phyloP scores from a whole-genome alignment of 2,113 vertebrate genomes.

The Oreochromis aureus region DNA sequence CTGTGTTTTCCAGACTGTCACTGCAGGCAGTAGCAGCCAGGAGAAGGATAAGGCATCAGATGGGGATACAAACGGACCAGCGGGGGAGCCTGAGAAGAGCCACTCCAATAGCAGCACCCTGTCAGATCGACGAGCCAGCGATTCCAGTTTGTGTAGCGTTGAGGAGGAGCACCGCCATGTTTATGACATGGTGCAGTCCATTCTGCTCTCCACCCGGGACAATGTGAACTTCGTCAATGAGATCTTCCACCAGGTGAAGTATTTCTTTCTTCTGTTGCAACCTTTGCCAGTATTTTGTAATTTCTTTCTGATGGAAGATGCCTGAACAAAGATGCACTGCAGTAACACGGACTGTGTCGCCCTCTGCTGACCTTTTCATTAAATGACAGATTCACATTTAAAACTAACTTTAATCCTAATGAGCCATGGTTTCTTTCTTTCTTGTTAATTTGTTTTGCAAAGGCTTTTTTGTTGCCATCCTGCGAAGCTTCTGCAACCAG shows the following conservation, averaged over 20 bases:
- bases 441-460: not conserved
- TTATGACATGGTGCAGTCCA: slow-evolving; percentile 92
- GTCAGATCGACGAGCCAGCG: slow-evolving; percentile 84
- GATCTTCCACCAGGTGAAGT: slow-evolving; percentile 89
- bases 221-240: slow-evolving; percentile 97
- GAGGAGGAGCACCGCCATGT: slow-evolving; percentile 87
- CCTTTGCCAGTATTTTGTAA: accelerated
- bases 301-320: not conserved
- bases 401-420: not conserved
- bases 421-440: not conserved
- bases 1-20: slow-evolving; percentile 69
- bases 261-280: not conserved
- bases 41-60: slow-evolving; percentile 79
- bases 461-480: slow-evolving; percentile 93
- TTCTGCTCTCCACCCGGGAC: slow-evolving; percentile 89
- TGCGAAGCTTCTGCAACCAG: slow-evolving; percentile 87
- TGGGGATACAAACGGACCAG: slow-evolving; percentile 54
- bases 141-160: slow-evolving; percentile 89
- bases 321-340: not conserved
- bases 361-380: slow-evolving; percentile 51
- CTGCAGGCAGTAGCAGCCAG: slow-evolving; percentile 74
- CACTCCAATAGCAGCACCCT: slow-evolving; percentile 89
- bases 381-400: not conserved
- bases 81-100: slow-evolving; percentile 79
- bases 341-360: slow-evolving; percentile 28